phyloP scores from a whole-genome alignment of 2,797 vertebrate species.

The Paguma larvata region DNA sequence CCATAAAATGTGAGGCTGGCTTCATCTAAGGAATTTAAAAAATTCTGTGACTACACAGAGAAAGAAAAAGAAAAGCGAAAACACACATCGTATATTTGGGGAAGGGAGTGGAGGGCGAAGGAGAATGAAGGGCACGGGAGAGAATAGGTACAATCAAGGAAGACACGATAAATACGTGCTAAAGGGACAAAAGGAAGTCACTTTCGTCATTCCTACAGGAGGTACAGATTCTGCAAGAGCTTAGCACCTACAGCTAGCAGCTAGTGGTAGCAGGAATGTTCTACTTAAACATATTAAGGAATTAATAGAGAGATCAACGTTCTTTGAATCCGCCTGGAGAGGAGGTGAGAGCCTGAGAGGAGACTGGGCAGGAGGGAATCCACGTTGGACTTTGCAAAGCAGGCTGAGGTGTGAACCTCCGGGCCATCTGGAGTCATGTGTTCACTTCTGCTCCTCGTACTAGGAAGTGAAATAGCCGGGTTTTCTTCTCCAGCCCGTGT shows the following conservation, averaged over 20 bases:
- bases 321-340: neutral
- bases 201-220: neutral
- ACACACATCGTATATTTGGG: fast-evolving
- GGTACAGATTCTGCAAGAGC: neutral
- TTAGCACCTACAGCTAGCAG: neutral
- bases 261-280: neutral
- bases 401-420: neutral
- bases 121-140: neutral
- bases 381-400: neutral
- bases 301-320: neutral
- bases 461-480: neutral
- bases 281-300: neutral
- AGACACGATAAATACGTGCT: too few species aligned
- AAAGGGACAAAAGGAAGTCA: neutral
- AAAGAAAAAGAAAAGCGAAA: neutral
- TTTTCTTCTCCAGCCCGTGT: neutral
- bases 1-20: conserved; percentile 65
- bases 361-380: neutral
- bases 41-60: conserved; percentile 44
- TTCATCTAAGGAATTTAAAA: conserved; percentile 65
- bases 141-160: too few species aligned
- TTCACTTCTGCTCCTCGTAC: neutral
- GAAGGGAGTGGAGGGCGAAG: neutral
- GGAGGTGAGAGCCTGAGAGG: neutral
- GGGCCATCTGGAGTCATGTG: fast-evolving